Evolutionary conservation across 1,140 invertebrate genomes (phyloP).

Genomic region (Lucilia cuprina): DNA sequence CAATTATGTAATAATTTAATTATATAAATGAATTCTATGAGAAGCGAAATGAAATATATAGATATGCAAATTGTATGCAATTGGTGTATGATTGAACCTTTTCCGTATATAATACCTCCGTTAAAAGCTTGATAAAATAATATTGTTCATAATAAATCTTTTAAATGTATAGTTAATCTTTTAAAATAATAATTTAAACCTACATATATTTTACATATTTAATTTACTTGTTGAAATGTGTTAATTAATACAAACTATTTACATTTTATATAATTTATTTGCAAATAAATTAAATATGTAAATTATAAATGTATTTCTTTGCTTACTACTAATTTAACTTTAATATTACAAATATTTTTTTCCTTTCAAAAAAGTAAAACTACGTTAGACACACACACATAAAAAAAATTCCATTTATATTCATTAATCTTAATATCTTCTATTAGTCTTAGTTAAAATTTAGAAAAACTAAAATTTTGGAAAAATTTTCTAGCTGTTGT

Average conservation of each 20-base stretch:
- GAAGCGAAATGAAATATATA: too few species aligned
- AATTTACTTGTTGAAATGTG: not conserved
- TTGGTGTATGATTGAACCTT: too few species aligned
- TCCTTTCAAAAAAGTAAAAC: not conserved
- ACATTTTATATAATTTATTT: not conserved
- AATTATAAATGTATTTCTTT: not conserved
- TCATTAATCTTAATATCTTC: not conserved
- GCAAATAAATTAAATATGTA: not conserved
- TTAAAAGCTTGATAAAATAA: too few species aligned
- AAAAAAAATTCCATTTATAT: not conserved
- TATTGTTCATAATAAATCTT: too few species aligned
- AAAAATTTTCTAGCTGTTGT: not conserved
- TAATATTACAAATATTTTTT: not conserved
- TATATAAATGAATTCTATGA: too few species aligned
- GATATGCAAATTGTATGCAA: too few species aligned
- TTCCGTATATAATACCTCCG: too few species aligned
- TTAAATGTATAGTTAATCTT: too few species aligned
- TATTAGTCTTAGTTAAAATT: not conserved
- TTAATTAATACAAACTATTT: not conserved
- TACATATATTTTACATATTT: too few species aligned
- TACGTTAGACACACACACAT: not conserved
- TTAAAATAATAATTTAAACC: too few species aligned
- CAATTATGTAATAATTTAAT: too few species aligned
- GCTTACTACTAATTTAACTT: not conserved
- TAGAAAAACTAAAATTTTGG: not conserved